A percentile compares a stretch with the other conserved stretches of the same genome.
These are phyloP conservation scores for Neoarius graeffei DNA, from an alignment of 2,113 vertebrate species.

Conservation along the genomic window DNA sequence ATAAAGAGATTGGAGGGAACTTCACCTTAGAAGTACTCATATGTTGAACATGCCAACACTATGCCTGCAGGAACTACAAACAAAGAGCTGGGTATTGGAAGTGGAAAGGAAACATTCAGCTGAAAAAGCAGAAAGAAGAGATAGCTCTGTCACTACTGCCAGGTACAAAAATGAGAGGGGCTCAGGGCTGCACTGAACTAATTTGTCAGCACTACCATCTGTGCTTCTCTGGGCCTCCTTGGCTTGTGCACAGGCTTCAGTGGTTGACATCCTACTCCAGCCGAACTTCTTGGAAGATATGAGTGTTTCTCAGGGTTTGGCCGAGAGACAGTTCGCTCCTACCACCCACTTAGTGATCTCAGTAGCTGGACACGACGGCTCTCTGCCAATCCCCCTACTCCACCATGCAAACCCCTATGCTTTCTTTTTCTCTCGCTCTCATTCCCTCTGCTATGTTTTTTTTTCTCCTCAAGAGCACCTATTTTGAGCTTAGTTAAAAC, in stretches of 20 bases:
- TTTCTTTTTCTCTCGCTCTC: constrained; percentile 9
- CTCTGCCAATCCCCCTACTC: constrained; percentile 40
- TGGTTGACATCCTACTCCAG: constrained; percentile 63
- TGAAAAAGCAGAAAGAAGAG: constrained; percentile 44
- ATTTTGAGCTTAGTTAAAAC: constrained; percentile 62
- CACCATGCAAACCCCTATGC: constrained; percentile 13
- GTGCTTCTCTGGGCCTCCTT: constrained; percentile 63
- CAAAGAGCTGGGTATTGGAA: constrained; percentile 11
- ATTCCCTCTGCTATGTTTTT: neutral
- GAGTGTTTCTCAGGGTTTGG: constrained; percentile 50
- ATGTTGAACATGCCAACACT: constrained; percentile 29
- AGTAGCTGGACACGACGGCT: constrained; percentile 45
- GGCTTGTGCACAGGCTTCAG: constrained; percentile 56
- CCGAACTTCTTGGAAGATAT: constrained; percentile 51
- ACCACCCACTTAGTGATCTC: constrained; percentile 59
- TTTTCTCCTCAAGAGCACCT: constrained; percentile 33
- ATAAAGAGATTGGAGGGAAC: constrained; percentile 45
- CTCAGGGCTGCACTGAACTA: constrained; percentile 52
- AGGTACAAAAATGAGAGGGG: constrained; percentile 51
- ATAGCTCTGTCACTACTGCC: constrained; percentile 43
- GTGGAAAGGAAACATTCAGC: constrained; percentile 46
- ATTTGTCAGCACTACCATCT: constrained; percentile 69
- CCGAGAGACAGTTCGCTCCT: constrained; percentile 38
- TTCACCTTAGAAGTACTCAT: constrained; percentile 5
- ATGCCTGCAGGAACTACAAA: constrained; percentile 32